phyloP scores from a whole-genome alignment of 2,113 vertebrate species.

The Melanostigma gelatinosum region DNA sequence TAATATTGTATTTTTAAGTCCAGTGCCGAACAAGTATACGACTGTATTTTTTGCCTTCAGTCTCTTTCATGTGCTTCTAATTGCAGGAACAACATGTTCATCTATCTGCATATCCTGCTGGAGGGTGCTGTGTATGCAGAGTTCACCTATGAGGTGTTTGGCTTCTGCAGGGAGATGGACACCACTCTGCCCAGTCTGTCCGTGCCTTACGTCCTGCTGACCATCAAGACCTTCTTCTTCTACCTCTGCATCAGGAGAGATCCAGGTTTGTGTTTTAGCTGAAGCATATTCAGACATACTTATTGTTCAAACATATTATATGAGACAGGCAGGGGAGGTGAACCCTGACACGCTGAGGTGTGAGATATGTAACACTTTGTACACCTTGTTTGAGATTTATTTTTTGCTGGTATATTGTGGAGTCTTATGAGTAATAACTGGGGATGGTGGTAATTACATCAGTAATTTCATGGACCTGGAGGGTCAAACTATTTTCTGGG shows the following conservation, averaged over 20 bases:
- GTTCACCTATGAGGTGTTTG: slow-evolving; percentile 90
- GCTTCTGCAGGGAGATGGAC: slow-evolving; percentile 90
- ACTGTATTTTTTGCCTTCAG: neutral
- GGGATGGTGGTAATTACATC: neutral
- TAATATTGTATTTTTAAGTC: neutral
- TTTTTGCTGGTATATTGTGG: neutral
- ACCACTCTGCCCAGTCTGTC: slow-evolving; percentile 80
- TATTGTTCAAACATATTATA: neutral
- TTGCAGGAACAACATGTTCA: slow-evolving; percentile 87
- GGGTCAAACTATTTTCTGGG: neutral
- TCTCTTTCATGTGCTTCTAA: neutral
- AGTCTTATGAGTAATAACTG: neutral
- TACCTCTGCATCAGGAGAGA: slow-evolving; percentile 86
- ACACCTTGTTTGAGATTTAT: neutral
- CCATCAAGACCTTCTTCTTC: slow-evolving; percentile 85
- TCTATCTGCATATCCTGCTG: slow-evolving; percentile 87
- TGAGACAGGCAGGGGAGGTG: neutral
- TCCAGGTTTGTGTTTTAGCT: slow-evolving; percentile 84
- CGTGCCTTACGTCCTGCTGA: slow-evolving; percentile 90
- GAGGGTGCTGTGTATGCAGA: slow-evolving; percentile 89
- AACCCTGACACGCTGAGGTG: neutral
- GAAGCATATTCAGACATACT: neutral
- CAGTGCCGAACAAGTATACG: neutral
- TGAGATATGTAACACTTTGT: neutral
- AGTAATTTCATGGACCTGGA: slow-evolving; percentile 1